Evolutionary conservation across 2,113 vertebrate species (phyloP).

Genomic region (Ranitomeya variabilis): DNA sequence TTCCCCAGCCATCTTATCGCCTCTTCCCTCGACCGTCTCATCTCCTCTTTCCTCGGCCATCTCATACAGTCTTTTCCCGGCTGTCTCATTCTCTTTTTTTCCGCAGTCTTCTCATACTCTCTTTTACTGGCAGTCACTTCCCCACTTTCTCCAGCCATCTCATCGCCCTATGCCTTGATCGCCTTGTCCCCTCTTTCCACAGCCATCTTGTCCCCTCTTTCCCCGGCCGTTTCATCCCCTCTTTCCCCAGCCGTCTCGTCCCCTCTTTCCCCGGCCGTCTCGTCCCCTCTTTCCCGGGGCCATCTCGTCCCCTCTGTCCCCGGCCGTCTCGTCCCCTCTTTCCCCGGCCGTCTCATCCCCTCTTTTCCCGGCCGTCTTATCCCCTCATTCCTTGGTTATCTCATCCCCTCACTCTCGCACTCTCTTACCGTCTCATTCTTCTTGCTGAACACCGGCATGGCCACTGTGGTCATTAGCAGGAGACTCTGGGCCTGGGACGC

Average conservation of each 20-base stretch:
- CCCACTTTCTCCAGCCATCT: not conserved
- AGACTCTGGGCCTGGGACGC: conserved; percentile 85
- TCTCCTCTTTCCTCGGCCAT: not conserved
- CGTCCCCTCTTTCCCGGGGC: not conserved
- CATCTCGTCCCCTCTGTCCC: not conserved
- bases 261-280: not conserved
- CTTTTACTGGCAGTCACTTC: not conserved
- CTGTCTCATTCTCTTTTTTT: not conserved
- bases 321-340: not conserved
- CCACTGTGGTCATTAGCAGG: conserved; percentile 90
- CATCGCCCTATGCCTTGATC: too few relatives aligned
- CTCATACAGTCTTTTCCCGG: conserved; percentile 84
- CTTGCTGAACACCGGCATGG: conserved; percentile 98
- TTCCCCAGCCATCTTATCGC: not conserved
- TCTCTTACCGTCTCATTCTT: conserved; percentile 90
- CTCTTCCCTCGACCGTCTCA: not conserved
- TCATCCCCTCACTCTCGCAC: not conserved
- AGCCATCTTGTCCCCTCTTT: not conserved
- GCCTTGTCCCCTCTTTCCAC: too few relatives aligned
- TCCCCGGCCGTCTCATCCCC: not conserved
- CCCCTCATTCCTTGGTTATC: not conserved
- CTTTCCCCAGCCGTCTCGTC: not conserved
- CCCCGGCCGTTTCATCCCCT: not conserved
- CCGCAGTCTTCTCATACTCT: not conserved
- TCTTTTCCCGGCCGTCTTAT: not conserved